Evolutionary conservation across 1,140 invertebrate genomes (phyloP).

Genomic region (Cephus cinctus): DNA sequence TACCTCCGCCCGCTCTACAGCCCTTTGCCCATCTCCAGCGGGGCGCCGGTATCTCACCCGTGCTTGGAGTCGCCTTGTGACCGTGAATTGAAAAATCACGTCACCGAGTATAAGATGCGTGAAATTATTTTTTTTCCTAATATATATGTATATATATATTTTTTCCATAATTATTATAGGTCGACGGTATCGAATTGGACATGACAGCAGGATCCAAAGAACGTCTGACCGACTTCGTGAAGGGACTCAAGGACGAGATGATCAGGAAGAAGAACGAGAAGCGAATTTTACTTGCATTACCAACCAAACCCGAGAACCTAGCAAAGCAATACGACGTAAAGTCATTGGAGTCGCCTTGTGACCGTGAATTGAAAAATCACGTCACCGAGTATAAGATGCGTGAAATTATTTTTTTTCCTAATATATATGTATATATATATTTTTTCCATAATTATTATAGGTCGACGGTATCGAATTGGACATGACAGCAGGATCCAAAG

Average conservation of each 20-base stretch:
- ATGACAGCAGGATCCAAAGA: constrained; percentile 61
- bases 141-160: not conserved
- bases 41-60: too few species aligned
- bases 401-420: not conserved
- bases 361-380: constrained; percentile 13
- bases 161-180: constrained; percentile 30
- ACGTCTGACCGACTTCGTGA: constrained; percentile 59
- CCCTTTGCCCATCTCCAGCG: too few species aligned
- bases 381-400: constrained; percentile 3
- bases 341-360: not conserved
- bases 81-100: constrained; percentile 13
- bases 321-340: constrained; percentile 4
- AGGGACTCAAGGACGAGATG: constrained; percentile 58
- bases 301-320: constrained; percentile 47
- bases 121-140: not conserved
- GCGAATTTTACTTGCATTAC: constrained; percentile 61
- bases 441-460: constrained; percentile 27
- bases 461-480: constrained; percentile 68
- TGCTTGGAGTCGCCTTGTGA: not conserved
- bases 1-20: too few species aligned
- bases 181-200: constrained; percentile 68
- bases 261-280: constrained; percentile 53
- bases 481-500: constrained; percentile 60
- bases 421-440: not conserved
- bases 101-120: constrained; percentile 1